Percentiles rank a stretch among this genome's conserved stretches.
Conservation (phyloP, 1,140 invertebrate species). For the Anastrepha obliqua region DNA sequence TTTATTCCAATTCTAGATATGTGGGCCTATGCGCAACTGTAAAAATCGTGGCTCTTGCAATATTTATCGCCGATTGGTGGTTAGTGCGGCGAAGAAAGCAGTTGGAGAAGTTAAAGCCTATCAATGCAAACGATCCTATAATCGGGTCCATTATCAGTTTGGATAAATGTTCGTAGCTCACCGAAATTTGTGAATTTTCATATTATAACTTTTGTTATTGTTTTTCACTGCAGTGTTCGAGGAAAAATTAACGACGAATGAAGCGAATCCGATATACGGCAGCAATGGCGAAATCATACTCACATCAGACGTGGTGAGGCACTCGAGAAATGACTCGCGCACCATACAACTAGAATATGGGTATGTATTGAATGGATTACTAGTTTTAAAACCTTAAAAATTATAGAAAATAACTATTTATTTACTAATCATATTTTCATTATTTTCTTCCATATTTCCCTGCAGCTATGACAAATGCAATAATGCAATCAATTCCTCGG, state of each 20-base stretch:
- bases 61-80: slow-evolving; percentile 94
- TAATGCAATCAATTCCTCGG: slow-evolving; percentile 61
- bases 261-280: slow-evolving; percentile 62
- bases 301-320: slow-evolving; percentile 75
- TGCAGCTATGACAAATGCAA: slow-evolving; percentile 71
- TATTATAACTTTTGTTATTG: background rate
- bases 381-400: background rate
- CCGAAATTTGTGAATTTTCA: background rate
- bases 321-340: slow-evolving; percentile 78
- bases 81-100: slow-evolving; percentile 85
- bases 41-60: slow-evolving; percentile 88
- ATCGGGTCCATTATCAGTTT: slow-evolving; percentile 89
- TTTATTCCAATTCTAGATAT: slow-evolving; percentile 79
- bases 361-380: slow-evolving; percentile 57
- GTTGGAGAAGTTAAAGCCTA: slow-evolving; percentile 82
- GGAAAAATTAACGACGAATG: slow-evolving; percentile 66
- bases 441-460: background rate
- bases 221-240: slow-evolving; percentile 67
- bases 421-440: too few relatives aligned
- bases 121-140: slow-evolving; percentile 86
- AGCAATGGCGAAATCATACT: slow-evolving; percentile 66
- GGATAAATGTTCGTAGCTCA: slow-evolving; percentile 82
- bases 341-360: slow-evolving; percentile 78
- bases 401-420: background rate
- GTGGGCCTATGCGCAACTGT: slow-evolving; percentile 93